phyloP scores from a whole-genome alignment of 2,888 invertebrate species.

The Limenitis camilla region DNA sequence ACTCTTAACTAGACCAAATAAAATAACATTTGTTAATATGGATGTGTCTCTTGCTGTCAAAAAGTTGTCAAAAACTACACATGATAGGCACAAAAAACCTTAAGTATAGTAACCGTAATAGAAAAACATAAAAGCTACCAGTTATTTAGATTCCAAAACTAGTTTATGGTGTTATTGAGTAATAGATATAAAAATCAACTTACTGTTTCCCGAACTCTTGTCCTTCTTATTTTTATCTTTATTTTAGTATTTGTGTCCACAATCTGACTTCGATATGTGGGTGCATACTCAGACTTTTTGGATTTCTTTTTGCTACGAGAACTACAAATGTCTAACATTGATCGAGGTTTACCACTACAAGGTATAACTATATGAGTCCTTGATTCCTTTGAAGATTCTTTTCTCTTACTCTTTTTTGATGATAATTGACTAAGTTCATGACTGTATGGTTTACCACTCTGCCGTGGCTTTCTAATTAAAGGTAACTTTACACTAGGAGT shows the following conservation, averaged over 20 bases:
- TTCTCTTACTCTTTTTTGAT: slow-evolving; percentile 64
- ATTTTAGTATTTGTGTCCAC: slow-evolving; percentile 79
- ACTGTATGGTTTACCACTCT: slow-evolving; percentile 72
- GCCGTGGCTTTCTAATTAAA: slow-evolving; percentile 53
- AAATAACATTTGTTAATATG: too few species aligned
- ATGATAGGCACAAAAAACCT: too few species aligned
- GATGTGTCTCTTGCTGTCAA: too few species aligned
- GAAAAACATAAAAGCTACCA: too few species aligned
- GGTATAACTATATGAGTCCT: slow-evolving; percentile 58
- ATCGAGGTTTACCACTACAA: slow-evolving; percentile 69
- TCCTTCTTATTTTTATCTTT: slow-evolving; percentile 81
- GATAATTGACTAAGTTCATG: slow-evolving; percentile 75
- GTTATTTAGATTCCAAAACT: too few species aligned
- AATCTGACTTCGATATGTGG: slow-evolving; percentile 77
- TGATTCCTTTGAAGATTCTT: slow-evolving; percentile 49
- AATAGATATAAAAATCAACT: slow-evolving; percentile 26
- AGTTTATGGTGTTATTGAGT: not conserved
- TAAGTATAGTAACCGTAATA: too few species aligned
- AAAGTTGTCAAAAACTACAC: too few species aligned
- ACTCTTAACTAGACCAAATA: too few species aligned
- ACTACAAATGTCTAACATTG: slow-evolving; percentile 67
- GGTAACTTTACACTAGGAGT: slow-evolving; percentile 67
- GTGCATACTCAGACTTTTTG: slow-evolving; percentile 54
- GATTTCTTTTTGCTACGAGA: slow-evolving; percentile 68
- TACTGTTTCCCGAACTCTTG: slow-evolving; percentile 62